These are phyloP conservation scores for Lepidonotus clava DNA, from an alignment of 2,888 invertebrate species.

Conservation along the genomic window DNA sequence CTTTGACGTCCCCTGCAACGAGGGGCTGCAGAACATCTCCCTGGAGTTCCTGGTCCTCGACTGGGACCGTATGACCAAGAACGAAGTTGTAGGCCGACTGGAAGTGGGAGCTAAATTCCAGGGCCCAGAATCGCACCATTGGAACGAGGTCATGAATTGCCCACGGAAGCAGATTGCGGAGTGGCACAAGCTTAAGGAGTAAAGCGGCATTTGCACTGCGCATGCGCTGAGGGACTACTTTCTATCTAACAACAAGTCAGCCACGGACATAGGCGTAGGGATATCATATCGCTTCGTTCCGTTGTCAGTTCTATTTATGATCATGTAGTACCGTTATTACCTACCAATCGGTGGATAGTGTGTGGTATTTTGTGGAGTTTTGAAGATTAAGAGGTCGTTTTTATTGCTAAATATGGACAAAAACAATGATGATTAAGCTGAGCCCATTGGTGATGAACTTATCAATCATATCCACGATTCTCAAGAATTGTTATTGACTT, in stretches of 20 bases:
- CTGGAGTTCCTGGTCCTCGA: slow-evolving; percentile 94
- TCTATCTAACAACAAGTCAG: not conserved
- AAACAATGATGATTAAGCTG: too few species aligned
- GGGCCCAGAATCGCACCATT: slow-evolving; percentile 87
- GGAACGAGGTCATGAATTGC: slow-evolving; percentile 98
- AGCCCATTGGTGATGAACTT: too few species aligned
- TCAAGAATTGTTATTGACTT: too few species aligned
- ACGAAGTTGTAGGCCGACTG: slow-evolving; percentile 98
- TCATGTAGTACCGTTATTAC: too few species aligned
- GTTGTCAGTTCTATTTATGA: not conserved
- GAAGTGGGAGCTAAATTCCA: slow-evolving; percentile 88
- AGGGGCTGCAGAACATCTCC: slow-evolving; percentile 88
- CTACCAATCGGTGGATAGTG: not conserved
- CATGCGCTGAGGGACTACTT: not conserved
- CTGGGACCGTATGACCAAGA: slow-evolving; percentile 99
- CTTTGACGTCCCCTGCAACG: slow-evolving; percentile 94
- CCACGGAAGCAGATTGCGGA: slow-evolving; percentile 99
- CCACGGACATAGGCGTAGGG: not conserved
- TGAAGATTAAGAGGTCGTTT: too few species aligned
- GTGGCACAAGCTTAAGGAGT: slow-evolving; percentile 94
- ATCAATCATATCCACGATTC: too few species aligned
- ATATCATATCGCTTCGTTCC: not conserved
- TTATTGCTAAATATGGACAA: too few species aligned
- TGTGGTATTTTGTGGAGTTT: slow-evolving; percentile 3
- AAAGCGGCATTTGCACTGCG: not conserved